Conservation (phyloP, 2,113 vertebrate genomes). For the Sus scrofa region DNA sequence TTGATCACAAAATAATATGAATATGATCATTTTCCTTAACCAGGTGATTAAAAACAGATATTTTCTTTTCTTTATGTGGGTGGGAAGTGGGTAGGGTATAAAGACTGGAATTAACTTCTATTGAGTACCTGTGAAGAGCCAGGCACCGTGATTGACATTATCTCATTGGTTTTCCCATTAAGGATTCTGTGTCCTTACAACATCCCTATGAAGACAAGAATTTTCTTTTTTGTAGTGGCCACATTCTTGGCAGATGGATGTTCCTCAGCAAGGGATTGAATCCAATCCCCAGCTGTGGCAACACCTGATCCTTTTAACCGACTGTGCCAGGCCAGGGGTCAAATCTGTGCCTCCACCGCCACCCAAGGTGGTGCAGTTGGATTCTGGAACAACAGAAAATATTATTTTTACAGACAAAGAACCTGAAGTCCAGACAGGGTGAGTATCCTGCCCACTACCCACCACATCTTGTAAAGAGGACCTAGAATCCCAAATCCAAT, state of each 20-base stretch:
- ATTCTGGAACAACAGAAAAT: background rate
- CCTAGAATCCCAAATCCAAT: background rate
- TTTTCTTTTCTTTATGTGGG: background rate
- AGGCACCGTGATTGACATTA: background rate
- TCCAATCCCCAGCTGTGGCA: too few relatives aligned
- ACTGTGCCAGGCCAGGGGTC: too few relatives aligned
- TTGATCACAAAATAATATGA: constrained; percentile 45
- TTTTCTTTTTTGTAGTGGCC: too few relatives aligned
- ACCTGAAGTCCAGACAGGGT: background rate
- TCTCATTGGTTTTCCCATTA: background rate
- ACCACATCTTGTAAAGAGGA: background rate
- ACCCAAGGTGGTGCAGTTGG: too few relatives aligned
- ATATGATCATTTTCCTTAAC: constrained; percentile 30
- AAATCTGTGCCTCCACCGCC: too few relatives aligned
- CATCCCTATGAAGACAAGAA: background rate
- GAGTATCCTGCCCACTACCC: background rate
- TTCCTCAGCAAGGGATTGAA: too few relatives aligned
- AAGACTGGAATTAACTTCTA: constrained; percentile 13
- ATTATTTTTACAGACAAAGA: constrained; percentile 30
- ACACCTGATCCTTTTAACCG: too few relatives aligned
- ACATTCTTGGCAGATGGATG: too few relatives aligned
- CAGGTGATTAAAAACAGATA: background rate
- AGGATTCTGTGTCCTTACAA: background rate
- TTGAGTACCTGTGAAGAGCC: background rate
- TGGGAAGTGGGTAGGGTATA: background rate